phyloP scores from a whole-genome alignment of 2,888 invertebrate species.

The Phalera bucephala region DNA sequence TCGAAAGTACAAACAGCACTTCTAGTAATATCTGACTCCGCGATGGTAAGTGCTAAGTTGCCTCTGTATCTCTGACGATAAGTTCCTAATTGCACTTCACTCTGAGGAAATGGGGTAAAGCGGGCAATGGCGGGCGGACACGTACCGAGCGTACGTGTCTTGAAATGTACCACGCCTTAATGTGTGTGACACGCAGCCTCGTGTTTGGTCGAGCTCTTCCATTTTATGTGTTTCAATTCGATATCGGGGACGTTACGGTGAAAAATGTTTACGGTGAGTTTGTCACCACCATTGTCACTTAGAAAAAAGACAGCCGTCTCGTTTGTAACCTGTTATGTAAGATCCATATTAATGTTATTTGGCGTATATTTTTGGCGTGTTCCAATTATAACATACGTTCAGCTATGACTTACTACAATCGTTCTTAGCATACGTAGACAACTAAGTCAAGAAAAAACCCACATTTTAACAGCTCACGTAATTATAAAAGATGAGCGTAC shows the following conservation, averaged over 20 bases:
- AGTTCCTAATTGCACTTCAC: constrained; percentile 73
- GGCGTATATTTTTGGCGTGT: no score
- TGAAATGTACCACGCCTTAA: constrained; percentile 57
- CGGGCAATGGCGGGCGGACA: constrained; percentile 52
- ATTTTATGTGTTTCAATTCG: constrained; percentile 45
- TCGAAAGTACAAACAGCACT: constrained; percentile 22
- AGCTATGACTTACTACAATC: no score
- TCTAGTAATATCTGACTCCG: constrained; percentile 31
- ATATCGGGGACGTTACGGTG: constrained; percentile 27
- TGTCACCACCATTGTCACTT: no score
- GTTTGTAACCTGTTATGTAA: neutral
- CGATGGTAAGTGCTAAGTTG: constrained; percentile 45
- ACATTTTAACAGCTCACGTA: no score
- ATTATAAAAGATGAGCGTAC: no score
- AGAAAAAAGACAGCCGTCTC: no score
- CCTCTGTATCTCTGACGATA: constrained; percentile 57
- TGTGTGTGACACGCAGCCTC: constrained; percentile 44
- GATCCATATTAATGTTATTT: no score
- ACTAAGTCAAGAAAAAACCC: no score
- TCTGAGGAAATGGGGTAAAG: constrained; percentile 61
- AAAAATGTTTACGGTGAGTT: constrained; percentile 29
- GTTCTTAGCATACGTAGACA: no score
- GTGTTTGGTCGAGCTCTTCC: constrained; percentile 39
- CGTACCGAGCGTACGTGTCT: constrained; percentile 60
- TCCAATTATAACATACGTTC: no score